Conservation (phyloP, 35 echinoderm and acorn worm genomes). For the Hemicentrotus pulcherrimus region DNA sequence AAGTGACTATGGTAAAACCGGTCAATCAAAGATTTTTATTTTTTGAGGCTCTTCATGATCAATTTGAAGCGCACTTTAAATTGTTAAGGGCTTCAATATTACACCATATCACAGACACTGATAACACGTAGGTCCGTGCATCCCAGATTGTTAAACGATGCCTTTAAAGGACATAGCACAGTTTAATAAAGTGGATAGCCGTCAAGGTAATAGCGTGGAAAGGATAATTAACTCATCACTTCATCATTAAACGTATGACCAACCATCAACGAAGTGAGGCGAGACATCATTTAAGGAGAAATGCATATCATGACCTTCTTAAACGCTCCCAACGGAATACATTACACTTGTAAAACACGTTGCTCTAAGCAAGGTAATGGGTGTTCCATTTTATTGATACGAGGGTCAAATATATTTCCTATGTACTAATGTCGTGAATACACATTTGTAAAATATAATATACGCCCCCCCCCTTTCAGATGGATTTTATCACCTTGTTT, state of each 20-base stretch:
- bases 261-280: background rate
- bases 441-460: background rate
- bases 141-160: too few species aligned
- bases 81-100: too few species aligned
- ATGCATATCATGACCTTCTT: background rate
- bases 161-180: background rate
- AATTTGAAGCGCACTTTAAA: too few species aligned
- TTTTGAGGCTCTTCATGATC: too few species aligned
- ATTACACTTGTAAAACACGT: background rate
- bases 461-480: background rate
- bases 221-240: background rate
- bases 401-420: background rate
- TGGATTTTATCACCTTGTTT: background rate
- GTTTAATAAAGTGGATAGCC: background rate
- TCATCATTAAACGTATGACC: slow-evolving; percentile 8
- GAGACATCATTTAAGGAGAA: background rate
- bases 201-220: background rate
- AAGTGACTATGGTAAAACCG: too few species aligned
- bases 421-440: too few species aligned
- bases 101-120: too few species aligned
- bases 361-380: background rate
- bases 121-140: too few species aligned
- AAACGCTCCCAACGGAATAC: background rate
- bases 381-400: background rate
- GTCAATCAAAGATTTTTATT: too few species aligned